Evolutionary conservation across 2,888 invertebrate genomes (phyloP).

Genomic region (Dynastes hyllus): DNA sequence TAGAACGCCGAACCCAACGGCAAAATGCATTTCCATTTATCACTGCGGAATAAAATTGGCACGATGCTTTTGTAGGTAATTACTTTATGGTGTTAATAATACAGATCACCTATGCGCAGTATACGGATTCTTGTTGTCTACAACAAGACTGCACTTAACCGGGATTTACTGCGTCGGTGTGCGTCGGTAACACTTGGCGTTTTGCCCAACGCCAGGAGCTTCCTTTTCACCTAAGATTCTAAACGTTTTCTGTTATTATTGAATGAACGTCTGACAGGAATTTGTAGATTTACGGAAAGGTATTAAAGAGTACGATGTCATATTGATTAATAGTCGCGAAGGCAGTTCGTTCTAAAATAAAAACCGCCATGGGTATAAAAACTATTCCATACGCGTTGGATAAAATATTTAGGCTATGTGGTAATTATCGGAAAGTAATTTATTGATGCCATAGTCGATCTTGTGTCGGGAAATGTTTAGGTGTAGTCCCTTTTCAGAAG

Average conservation of each 20-base stretch:
- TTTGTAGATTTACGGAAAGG: not conserved
- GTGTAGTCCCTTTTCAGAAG: constrained; percentile 40
- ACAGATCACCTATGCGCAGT: constrained; percentile 52
- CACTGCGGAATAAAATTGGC: constrained; percentile 43
- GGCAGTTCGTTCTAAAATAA: constrained; percentile 1
- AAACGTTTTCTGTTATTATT: constrained; percentile 6
- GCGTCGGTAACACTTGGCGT: constrained; percentile 43
- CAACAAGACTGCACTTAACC: constrained; percentile 41
- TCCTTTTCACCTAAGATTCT: constrained; percentile 34
- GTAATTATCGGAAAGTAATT: constrained; percentile 22
- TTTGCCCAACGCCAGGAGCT: constrained; percentile 21
- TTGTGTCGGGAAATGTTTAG: constrained; percentile 23
- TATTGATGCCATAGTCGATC: constrained; percentile 14
- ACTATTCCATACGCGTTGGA: not conserved
- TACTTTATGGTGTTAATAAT: constrained; percentile 52
- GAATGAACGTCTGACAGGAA: constrained; percentile 2
- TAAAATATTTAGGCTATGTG: constrained; percentile 16
- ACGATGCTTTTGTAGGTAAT: constrained; percentile 42
- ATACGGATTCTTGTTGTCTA: constrained; percentile 42
- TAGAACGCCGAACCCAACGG: constrained; percentile 24
- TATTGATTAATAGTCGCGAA: not conserved
- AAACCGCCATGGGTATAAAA: too few species aligned
- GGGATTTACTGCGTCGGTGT: constrained; percentile 45
- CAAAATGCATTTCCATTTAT: constrained; percentile 28
- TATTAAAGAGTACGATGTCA: constrained; percentile 8